A percentile compares a stretch with the other conserved stretches of the same genome.
phyloP scores from a whole-genome alignment of 2,797 vertebrate genomes.

The Pelodytes ibericus region DNA sequence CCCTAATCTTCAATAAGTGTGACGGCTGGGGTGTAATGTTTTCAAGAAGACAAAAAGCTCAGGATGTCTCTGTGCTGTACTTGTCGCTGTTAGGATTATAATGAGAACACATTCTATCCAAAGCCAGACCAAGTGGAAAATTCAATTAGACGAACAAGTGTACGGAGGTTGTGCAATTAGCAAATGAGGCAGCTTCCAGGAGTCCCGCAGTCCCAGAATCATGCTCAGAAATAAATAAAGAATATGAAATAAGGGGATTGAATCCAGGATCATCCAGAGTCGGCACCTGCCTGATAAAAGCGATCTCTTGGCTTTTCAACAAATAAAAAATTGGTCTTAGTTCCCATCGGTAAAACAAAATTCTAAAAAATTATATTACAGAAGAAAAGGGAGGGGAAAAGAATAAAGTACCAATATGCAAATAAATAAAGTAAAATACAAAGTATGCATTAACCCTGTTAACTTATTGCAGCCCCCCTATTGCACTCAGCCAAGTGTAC shows the following conservation, averaged over 20 bases:
- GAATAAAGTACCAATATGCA: too few species aligned
- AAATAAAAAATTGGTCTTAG: neutral
- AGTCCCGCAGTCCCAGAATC: constrained; percentile 38
- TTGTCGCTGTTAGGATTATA: constrained; percentile 57
- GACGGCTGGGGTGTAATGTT: constrained; percentile 27
- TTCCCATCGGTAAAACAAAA: neutral
- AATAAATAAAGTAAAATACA: too few species aligned
- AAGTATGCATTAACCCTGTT: too few species aligned
- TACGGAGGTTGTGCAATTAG: constrained; percentile 60
- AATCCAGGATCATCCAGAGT: constrained; percentile 10
- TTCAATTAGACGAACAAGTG: constrained; percentile 64
- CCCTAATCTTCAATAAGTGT: constrained; percentile 27
- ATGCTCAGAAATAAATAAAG: constrained; percentile 26
- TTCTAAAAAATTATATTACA: neutral
- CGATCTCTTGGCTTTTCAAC: neutral
- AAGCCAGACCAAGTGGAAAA: constrained; percentile 60
- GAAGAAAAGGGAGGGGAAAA: neutral
- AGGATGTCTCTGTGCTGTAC: constrained; percentile 25
- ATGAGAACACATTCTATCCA: constrained; percentile 61
- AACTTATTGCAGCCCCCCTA: too few species aligned
- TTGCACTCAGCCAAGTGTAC: too few species aligned
- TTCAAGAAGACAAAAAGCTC: constrained; percentile 26
- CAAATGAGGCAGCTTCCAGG: constrained; percentile 57
- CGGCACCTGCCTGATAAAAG: neutral
- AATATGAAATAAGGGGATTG: neutral